phyloP scores from a whole-genome alignment of 1,140 invertebrate genomes.

The Adoxophyes honmai region DNA sequence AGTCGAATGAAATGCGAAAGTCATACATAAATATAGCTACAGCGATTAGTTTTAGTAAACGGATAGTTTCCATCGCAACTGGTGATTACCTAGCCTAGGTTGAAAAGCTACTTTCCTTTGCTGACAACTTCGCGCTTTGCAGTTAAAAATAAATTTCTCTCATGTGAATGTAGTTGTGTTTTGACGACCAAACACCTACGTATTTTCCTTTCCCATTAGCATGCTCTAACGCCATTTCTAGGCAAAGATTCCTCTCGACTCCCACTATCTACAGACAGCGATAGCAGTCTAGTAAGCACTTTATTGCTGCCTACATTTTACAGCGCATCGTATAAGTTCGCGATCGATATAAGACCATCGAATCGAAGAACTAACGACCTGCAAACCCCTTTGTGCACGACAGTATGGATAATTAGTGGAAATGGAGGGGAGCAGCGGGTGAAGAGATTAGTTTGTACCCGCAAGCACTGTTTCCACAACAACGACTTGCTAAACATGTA shows the following conservation, averaged over 20 bases:
- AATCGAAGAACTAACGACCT: slow-evolving; percentile 27
- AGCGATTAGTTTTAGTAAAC: slow-evolving; percentile 39
- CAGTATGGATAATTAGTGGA: slow-evolving; percentile 37
- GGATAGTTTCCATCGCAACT: slow-evolving; percentile 49
- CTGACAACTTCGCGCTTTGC: slow-evolving; percentile 4
- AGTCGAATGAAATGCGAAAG: too few relatives aligned
- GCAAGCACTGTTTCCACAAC: slow-evolving; percentile 18
- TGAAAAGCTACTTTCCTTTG: slow-evolving; percentile 40
- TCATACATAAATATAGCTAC: not conserved
- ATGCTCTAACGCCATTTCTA: too few relatives aligned
- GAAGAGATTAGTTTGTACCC: slow-evolving; percentile 28
- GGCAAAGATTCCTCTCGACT: too few relatives aligned
- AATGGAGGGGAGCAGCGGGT: slow-evolving; percentile 22
- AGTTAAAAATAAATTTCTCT: slow-evolving; percentile 22
- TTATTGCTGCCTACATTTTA: not conserved
- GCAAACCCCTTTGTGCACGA: slow-evolving; percentile 36
- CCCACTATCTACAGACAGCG: too few relatives aligned
- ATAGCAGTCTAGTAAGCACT: too few relatives aligned
- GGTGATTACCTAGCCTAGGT: slow-evolving; percentile 36
- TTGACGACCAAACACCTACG: too few relatives aligned
- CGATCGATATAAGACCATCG: slow-evolving; percentile 16
- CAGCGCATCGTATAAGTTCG: not conserved
- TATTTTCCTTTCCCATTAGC: too few relatives aligned
- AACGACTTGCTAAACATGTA: not conserved
- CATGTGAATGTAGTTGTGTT: too few relatives aligned